Evolutionary conservation across 30 jellyfish, hydroid and myxozoan species (phyloP).

Genomic region (Aurelia aurita complex sp. Pacific): DNA sequence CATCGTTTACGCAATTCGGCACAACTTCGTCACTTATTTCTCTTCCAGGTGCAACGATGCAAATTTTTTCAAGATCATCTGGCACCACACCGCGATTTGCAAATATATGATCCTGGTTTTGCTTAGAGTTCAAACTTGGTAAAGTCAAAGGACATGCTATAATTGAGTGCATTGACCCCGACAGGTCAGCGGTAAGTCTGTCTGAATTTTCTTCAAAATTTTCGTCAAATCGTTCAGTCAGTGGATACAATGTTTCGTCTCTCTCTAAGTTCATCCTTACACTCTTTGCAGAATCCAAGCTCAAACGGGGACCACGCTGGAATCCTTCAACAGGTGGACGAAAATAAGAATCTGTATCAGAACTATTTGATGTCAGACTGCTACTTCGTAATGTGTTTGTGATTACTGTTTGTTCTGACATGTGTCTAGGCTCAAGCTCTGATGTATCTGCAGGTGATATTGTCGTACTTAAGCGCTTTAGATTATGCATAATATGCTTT

Average conservation of each 20-base stretch:
- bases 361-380: too few relatives aligned
- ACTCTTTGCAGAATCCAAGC: constrained; percentile 42
- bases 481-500: too few relatives aligned
- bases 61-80: constrained; percentile 63
- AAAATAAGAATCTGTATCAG: too few relatives aligned
- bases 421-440: too few relatives aligned
- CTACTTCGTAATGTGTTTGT: too few relatives aligned
- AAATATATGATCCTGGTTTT: neutral
- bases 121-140: neutral
- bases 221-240: constrained; percentile 34
- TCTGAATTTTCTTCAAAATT: constrained; percentile 4
- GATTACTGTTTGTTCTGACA: too few relatives aligned
- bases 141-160: neutral
- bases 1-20: constrained; percentile 79
- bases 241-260: constrained; percentile 39
- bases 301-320: constrained; percentile 25
- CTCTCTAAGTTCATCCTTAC: constrained; percentile 23
- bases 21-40: constrained; percentile 66
- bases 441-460: too few relatives aligned
- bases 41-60: constrained; percentile 70
- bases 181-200: neutral
- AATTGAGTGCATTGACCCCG: neutral
- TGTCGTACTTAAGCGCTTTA: too few relatives aligned
- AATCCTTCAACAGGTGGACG: too few relatives aligned
- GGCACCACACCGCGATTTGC: constrained; percentile 80